phyloP scores from a whole-genome alignment of 2,797 vertebrate species.

The Poecilia wingei region DNA sequence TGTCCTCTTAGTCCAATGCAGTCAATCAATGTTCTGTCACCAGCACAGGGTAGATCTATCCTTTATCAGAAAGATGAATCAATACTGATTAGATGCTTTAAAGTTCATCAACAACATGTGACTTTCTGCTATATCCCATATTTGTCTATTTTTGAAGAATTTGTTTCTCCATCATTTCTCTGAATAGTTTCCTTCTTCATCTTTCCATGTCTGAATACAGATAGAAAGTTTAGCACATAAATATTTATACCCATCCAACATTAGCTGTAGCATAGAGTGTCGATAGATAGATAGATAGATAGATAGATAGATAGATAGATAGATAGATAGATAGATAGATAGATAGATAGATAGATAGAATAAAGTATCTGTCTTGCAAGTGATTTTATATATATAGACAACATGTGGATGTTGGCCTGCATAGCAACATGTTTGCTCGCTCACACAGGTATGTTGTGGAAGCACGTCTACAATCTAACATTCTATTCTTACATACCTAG shows the following conservation, averaged over 20 bases:
- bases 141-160: no score
- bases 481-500: background rate
- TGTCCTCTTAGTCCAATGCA: slow-evolving; percentile 9
- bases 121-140: slow-evolving; percentile 1
- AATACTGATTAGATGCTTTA: slow-evolving; percentile 17
- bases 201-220: slow-evolving; percentile 63
- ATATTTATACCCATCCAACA: slow-evolving; percentile 5
- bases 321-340: background rate
- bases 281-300: background rate
- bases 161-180: slow-evolving; percentile 3
- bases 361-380: background rate
- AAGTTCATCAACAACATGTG: slow-evolving; percentile 11
- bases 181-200: slow-evolving; percentile 30
- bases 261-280: background rate
- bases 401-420: background rate
- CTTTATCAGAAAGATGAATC: slow-evolving; percentile 12
- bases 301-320: background rate
- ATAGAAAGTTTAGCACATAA: slow-evolving; percentile 35
- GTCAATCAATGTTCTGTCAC: slow-evolving; percentile 35
- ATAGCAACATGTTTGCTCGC: background rate
- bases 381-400: background rate
- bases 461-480: background rate
- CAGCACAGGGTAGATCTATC: slow-evolving; percentile 32
- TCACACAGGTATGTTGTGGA: background rate
- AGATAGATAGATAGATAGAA: background rate